Conservation (phyloP, 2,113 vertebrate species). For the Podarcis cretensis region DNA sequence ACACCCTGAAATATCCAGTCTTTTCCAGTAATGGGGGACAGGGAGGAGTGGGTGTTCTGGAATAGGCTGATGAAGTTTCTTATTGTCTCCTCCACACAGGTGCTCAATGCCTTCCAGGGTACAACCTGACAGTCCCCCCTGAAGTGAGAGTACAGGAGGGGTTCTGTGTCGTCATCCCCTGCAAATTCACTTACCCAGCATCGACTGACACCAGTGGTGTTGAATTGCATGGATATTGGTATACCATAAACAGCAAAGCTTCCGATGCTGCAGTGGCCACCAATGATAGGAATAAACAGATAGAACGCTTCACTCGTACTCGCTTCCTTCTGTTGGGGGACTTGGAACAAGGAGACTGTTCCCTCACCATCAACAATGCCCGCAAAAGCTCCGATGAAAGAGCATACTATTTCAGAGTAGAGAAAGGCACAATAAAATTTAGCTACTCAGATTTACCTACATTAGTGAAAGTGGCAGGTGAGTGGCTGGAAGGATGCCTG, state of each 20-base stretch:
- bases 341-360: neutral
- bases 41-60: neutral
- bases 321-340: neutral
- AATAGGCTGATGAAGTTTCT: neutral
- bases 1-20: neutral
- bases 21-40: neutral
- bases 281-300: fast-evolving
- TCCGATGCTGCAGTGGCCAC: fast-evolving
- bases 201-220: fast-evolving
- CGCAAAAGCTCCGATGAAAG: fast-evolving
- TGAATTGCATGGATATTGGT: neutral
- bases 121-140: fast-evolving
- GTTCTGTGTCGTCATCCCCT: neutral
- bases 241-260: fast-evolving
- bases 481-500: neutral
- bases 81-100: neutral
- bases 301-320: fast-evolving
- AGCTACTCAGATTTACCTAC: fast-evolving
- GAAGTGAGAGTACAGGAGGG: neutral
- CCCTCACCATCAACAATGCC: neutral
- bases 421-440: neutral
- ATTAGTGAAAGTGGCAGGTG: neutral
- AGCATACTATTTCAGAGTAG: neutral
- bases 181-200: neutral
- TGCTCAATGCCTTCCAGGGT: fast-evolving